Conservation (phyloP, 2,113 vertebrate species). For the Crotalus viridis region DNA sequence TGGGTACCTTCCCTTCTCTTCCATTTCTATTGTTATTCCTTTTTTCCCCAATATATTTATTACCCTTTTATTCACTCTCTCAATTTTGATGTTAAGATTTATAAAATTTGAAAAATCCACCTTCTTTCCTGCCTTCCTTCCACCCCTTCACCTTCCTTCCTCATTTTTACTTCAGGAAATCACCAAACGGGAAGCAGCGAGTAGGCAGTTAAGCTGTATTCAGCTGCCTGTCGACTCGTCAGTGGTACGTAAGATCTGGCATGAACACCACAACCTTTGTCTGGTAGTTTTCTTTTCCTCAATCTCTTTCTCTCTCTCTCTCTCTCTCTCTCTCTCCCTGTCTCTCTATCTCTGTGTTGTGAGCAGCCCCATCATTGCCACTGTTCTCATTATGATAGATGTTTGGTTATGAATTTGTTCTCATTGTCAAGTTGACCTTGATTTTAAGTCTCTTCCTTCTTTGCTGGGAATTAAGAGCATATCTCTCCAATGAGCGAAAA, state of each 20-base stretch:
- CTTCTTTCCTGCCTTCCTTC: constrained; percentile 44
- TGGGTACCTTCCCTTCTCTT: constrained; percentile 14
- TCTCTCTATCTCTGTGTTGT: constrained; percentile 61
- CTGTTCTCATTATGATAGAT: constrained; percentile 60
- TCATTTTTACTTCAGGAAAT: constrained; percentile 90
- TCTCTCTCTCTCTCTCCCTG: constrained; percentile 47
- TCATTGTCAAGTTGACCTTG: constrained; percentile 68
- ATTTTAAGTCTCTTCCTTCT: constrained; percentile 78
- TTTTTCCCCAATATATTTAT: constrained; percentile 1
- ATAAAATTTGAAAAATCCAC: constrained; percentile 48
- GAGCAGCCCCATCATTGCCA: constrained; percentile 60
- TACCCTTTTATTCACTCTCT: constrained; percentile 46
- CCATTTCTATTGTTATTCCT: constrained; percentile 24
- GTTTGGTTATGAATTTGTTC: constrained; percentile 49
- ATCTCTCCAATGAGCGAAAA: background rate
- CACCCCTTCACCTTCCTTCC: constrained; percentile 55
- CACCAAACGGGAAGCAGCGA: constrained; percentile 91
- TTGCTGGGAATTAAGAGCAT: constrained; percentile 26
- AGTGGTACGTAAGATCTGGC: constrained; percentile 87
- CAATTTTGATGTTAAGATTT: constrained; percentile 59
- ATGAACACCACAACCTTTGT: constrained; percentile 60
- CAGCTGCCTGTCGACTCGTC: constrained; percentile 95
- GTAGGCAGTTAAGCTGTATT: constrained; percentile 96
- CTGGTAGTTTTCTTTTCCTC: constrained; percentile 44
- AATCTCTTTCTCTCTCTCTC: constrained; percentile 54